Conservation (phyloP, 2,113 vertebrate genomes). For the Cynoglossus semilaevis region DNA sequence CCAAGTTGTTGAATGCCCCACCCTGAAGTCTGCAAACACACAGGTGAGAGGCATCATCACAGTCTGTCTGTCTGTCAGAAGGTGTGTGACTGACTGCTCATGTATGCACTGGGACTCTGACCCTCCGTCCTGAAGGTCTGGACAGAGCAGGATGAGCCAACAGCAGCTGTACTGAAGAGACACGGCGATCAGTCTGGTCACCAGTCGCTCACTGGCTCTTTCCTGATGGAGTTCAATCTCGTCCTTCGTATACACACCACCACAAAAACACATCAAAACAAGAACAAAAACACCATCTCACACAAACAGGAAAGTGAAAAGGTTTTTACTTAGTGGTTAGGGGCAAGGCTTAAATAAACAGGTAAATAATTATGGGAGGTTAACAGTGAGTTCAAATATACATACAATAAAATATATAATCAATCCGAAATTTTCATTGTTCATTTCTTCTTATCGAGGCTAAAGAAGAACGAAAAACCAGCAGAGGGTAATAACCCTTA, state of each 20-base stretch:
- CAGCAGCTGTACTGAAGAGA: constrained; percentile 89
- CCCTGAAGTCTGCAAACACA: constrained; percentile 77
- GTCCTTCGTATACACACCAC: constrained; percentile 74
- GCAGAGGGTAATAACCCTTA: too few species aligned
- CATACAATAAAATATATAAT: too few species aligned
- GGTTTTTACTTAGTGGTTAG: too few species aligned
- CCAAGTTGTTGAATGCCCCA: constrained; percentile 80
- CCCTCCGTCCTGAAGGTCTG: constrained; percentile 61
- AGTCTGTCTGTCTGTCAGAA: neutral
- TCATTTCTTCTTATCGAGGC: too few species aligned
- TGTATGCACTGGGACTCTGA: constrained; percentile 36
- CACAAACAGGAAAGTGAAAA: too few species aligned
- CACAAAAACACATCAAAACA: constrained; percentile 9
- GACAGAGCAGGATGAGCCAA: constrained; percentile 86
- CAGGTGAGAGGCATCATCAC: neutral
- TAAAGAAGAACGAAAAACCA: too few species aligned
- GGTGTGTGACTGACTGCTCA: neutral
- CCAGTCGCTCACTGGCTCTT: constrained; percentile 77
- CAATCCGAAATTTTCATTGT: too few species aligned
- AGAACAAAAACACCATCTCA: neutral
- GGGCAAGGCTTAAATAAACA: too few species aligned
- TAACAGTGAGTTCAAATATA: too few species aligned
- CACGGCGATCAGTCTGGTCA: constrained; percentile 82
- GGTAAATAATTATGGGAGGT: too few species aligned
- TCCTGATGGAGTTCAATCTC: constrained; percentile 80